Conservation (phyloP, 2,113 vertebrate species). For the Paramormyrops kingsleyae region DNA sequence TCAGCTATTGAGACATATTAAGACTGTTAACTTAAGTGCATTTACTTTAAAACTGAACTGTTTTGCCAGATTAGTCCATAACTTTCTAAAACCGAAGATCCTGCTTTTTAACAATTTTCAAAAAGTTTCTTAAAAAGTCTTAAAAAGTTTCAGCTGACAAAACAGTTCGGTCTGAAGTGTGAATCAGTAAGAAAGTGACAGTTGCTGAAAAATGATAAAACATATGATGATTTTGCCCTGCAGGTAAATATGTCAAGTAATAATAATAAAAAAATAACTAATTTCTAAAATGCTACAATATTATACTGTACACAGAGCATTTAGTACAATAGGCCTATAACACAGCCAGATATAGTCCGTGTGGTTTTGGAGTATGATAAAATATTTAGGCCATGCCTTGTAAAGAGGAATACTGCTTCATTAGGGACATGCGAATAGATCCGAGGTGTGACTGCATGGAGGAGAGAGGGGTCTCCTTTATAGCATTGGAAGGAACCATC, state of each 20-base stretch:
- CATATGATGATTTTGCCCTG: not conserved
- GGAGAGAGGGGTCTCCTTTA: not conserved
- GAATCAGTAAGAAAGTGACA: not conserved
- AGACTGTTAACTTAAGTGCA: not conserved
- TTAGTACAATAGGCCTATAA: not conserved
- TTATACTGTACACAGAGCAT: not conserved
- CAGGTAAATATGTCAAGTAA: not conserved
- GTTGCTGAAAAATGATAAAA: not conserved
- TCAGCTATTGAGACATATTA: not conserved
- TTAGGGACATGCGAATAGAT: not conserved
- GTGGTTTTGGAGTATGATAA: not conserved
- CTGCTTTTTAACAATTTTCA: not conserved
- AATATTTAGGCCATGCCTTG: not conserved
- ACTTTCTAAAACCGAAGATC: not conserved
- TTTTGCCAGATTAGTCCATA: not conserved
- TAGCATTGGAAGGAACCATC: not conserved
- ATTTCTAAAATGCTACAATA: not conserved
- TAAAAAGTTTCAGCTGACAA: not conserved
- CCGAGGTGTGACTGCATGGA: not conserved
- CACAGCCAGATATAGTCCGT: not conserved
- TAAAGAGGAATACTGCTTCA: not conserved
- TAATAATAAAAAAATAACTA: not conserved
- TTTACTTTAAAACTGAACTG: not conserved
- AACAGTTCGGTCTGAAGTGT: not conserved
- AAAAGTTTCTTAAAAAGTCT: too few species aligned